These are phyloP conservation scores for Cataglyphis hispanica DNA, from an alignment of 1,140 invertebrate genomes.

Conservation along the genomic window DNA sequence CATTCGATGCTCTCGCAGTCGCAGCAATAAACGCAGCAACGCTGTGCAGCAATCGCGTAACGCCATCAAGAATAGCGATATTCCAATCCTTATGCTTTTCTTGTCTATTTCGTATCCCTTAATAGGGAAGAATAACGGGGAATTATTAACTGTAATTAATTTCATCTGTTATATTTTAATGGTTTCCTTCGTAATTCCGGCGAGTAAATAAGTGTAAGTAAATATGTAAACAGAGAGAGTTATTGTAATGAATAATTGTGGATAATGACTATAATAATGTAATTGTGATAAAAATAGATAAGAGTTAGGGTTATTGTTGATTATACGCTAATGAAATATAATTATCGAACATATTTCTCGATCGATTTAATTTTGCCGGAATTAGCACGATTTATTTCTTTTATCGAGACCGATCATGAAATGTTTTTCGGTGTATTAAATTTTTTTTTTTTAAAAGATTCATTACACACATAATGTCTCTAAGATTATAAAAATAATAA, in stretches of 20 bases:
- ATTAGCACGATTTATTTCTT: no score
- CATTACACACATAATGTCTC: no score
- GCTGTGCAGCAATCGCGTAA: constrained; percentile 2
- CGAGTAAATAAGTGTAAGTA: neutral
- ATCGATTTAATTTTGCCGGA: no score
- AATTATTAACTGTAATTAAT: neutral
- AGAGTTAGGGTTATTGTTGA: neutral
- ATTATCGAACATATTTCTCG: neutral
- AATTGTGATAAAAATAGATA: neutral
- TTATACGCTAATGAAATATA: neutral
- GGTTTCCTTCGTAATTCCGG: neutral
- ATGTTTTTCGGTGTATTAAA: no score
- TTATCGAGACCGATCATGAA: no score
- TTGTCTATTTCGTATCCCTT: neutral
- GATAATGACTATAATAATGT: neutral
- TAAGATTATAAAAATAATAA: no score
- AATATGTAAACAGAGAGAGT: neutral
- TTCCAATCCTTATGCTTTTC: constrained; percentile 7
- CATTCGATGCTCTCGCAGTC: constrained; percentile 44
- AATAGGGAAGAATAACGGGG: neutral
- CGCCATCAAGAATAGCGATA: neutral
- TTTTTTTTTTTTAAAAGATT: no score
- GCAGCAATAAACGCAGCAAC: constrained; percentile 30
- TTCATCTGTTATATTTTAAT: constrained; percentile 3
- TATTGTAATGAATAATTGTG: neutral